Base-by-base conservation (phyloP, 2,888 invertebrate genomes). In the Tipula vernalis region DNA sequence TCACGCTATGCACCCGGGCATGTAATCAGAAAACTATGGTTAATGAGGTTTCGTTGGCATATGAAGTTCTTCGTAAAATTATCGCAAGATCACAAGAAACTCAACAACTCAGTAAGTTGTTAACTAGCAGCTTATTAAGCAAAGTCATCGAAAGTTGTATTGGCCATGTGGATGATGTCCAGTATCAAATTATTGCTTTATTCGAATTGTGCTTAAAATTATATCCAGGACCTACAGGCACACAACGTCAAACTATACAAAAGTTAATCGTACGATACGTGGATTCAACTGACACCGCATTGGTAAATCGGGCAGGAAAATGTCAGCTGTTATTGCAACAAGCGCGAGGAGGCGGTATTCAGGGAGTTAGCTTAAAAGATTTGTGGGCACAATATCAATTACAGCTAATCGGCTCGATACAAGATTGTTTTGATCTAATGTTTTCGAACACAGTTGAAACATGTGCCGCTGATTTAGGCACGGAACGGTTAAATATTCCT, bases 251-350 rank as follows among this genome's bases (percentile, higher is more conserved):
- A 71, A 71, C 87, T 0, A 88, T 90, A 57, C 90, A 90, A 57
- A 89, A 89, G 51, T 90, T 89, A 87, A 84, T 90, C 5, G 47
- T 87, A 0, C 88, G 87, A 51, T 90, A 89, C 86, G 87, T 90
- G 36, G 90, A 90, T 87, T 87, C 87, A 10, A 83, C 87, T 1
- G 89, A 90, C 71, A 87, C 88, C 5, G 86, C 87, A 41, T 44
- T 89, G 0, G 89, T 89, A 5, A 8, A 87, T 0, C 88, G 87
- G 87, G 89, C 89, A n/a, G 90, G 89, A 3, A 90, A 90, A 88
- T 91, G 90, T 86, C 88, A 89, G 13, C 90, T 90, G 87, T 88
- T 90, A 36, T 86, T 91, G n/a, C 90, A 90, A 87, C 90, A 90
- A 88, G 89, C 90, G 0, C 89, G 90, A 86, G 90, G 90, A 8